Base-by-base conservation (phyloP, 2,888 invertebrate species). In the Tachina lurida region DNA sequence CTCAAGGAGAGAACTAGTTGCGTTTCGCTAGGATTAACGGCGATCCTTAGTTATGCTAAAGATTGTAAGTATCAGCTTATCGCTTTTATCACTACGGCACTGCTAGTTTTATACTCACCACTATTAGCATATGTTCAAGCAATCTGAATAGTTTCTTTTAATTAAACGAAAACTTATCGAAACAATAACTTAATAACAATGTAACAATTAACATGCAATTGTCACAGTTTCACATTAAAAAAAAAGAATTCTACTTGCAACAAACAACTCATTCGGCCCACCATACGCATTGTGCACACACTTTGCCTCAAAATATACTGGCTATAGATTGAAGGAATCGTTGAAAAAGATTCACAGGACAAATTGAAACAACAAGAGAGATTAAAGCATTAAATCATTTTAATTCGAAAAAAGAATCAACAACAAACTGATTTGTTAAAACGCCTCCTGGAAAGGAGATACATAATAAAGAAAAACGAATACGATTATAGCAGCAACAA, bases 121-220 rank as follows among this genome's bases (percentile, higher is more conserved):
- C 10, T 49, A 22, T 13, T 2, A 1, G 7, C 8, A 13, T 60
- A n/a, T 22, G 31, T 39, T 39, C 9, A 13, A 15, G 17, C 19
- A 15, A 17, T 45, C 22, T 47, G 15, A 63, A 47, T 47, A 54
- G 19, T 13, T 31, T 19, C 17, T 71, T 75, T 79, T 76, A 84
- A 80, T 84, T 84, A 84, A 80, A 75, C 67, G 67, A 60, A 71
- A 84, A 73, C 71, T 60, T 67, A 65, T 83, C 77, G 45, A 71
- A 78, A 76, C 68, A 80, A 85, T 70, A 77, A 83, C 74, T 75
- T 87, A 86, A 88, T 88, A 89, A 89, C 89, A 89, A 80, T 76
- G 71, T 19, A 91, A 91, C 90, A 91, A 91, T 91, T 91, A 91
- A 90, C 89, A 88, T 90, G 88, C 90, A 90, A 91, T 91, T 91